phyloP scores from a whole-genome alignment of 2,113 vertebrate genomes.

The Amphiprion ocellaris region DNA sequence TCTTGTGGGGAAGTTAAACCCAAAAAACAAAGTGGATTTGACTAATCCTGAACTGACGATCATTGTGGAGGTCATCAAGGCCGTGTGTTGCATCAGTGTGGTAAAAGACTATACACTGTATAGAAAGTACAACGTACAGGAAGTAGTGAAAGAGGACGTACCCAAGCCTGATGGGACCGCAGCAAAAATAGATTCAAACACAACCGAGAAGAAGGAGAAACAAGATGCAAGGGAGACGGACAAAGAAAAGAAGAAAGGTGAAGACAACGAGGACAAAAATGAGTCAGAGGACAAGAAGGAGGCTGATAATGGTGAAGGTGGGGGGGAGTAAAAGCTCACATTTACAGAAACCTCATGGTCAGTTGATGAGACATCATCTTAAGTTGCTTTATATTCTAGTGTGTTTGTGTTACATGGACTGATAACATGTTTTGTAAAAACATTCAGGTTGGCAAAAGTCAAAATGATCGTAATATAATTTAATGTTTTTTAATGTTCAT shows the following conservation, averaged over 20 bases:
- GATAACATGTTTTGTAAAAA: not conserved
- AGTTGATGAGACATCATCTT: not conserved
- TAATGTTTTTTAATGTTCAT: not conserved
- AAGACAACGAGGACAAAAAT: slow-evolving; percentile 18
- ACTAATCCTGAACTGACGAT: slow-evolving; percentile 92
- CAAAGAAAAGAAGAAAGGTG: slow-evolving; percentile 5
- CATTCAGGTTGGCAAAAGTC: not conserved
- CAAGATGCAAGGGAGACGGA: not conserved
- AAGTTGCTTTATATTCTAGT: slow-evolving; percentile 23
- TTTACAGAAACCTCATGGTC: not conserved
- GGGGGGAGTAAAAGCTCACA: slow-evolving; percentile 19
- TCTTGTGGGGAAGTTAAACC: slow-evolving; percentile 91
- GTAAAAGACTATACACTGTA: slow-evolving; percentile 93
- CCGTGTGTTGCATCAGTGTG: slow-evolving; percentile 94
- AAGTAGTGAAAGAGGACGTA: slow-evolving; percentile 88
- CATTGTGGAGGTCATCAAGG: slow-evolving; percentile 96
- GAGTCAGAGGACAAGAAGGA: slow-evolving; percentile 3
- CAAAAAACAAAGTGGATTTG: slow-evolving; percentile 95
- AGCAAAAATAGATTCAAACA: not conserved
- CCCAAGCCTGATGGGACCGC: slow-evolving; percentile 37
- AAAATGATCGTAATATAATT: slow-evolving; percentile 19
- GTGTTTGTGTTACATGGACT: slow-evolving; percentile 25
- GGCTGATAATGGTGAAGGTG: slow-evolving; percentile 18
- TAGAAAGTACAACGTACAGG: slow-evolving; percentile 96
- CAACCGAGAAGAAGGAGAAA: slow-evolving; percentile 29